phyloP scores from a whole-genome alignment of 1,140 invertebrate genomes.

The Campoletis sonorensis region DNA sequence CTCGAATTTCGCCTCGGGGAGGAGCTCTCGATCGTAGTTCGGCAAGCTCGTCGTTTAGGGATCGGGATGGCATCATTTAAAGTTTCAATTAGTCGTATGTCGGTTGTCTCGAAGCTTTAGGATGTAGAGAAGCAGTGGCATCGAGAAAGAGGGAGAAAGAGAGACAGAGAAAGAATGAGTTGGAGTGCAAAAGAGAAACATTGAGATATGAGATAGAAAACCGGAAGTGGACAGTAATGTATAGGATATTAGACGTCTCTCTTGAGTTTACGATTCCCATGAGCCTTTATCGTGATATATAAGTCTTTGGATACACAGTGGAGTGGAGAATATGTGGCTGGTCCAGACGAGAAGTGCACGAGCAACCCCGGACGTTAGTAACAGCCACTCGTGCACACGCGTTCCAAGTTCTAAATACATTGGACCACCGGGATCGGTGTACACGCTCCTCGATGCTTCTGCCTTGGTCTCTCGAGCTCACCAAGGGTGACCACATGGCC shows the following conservation, averaged over 20 bases:
- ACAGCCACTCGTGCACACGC: conserved; percentile 43
- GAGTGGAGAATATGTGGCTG: conserved; percentile 22
- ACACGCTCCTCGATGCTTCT: conserved; percentile 29
- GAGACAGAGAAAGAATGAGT: neutral
- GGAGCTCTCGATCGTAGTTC: neutral
- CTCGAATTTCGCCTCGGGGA: neutral
- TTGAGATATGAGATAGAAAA: conserved; percentile 10
- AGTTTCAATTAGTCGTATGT: conserved; percentile 28
- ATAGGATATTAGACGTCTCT: conserved; percentile 2
- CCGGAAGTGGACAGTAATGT: conserved; percentile 35
- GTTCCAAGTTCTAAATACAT: conserved; percentile 52
- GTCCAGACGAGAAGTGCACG: conserved; percentile 32
- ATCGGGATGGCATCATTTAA: conserved; percentile 30
- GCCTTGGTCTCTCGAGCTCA: conserved; percentile 13
- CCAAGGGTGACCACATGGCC: conserved; percentile 48
- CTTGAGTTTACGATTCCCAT: conserved; percentile 44
- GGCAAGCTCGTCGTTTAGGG: conserved; percentile 21
- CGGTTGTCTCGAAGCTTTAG: neutral
- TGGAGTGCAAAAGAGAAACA: neutral
- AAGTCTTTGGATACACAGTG: conserved; percentile 19
- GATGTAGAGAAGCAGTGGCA: neutral
- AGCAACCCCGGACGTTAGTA: conserved; percentile 23
- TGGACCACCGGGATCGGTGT: conserved; percentile 52
- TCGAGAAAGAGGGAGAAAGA: too few relatives aligned
- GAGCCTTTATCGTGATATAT: conserved; percentile 49